Percentiles rank a stretch among this genome's conserved stretches.
Evolutionary conservation across 1,140 invertebrate genomes (phyloP).

Genomic region (Aphelinus certus): DNA sequence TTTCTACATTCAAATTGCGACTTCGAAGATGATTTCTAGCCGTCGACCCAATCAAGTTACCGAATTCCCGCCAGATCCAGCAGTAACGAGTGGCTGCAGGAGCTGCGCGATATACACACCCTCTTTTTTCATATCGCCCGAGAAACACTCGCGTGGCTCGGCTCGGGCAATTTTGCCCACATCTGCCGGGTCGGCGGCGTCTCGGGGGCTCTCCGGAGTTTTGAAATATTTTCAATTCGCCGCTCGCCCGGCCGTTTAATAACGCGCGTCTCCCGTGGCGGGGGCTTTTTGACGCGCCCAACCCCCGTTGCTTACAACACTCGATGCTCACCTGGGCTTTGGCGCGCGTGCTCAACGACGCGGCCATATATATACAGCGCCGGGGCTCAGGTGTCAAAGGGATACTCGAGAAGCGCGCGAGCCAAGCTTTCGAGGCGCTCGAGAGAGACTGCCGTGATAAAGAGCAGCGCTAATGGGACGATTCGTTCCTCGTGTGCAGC

Average conservation of each 20-base stretch:
- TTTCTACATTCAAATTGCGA: too few relatives aligned
- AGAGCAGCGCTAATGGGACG: constrained; percentile 2
- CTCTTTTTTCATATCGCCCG: too few relatives aligned
- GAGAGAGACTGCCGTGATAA: background rate
- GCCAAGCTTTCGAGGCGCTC: background rate
- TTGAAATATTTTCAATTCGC: constrained; percentile 27
- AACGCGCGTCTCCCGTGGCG: background rate
- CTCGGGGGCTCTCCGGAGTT: background rate
- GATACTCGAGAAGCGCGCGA: constrained; percentile 16
- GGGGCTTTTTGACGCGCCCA: too few relatives aligned
- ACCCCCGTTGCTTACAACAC: constrained; percentile 14
- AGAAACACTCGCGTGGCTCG: too few relatives aligned
- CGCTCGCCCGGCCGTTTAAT: constrained; percentile 17
- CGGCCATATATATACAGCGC: too few relatives aligned
- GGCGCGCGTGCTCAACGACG: background rate
- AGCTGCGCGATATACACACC: too few relatives aligned
- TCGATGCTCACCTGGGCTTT: background rate
- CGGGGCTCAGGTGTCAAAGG: constrained; percentile 20
- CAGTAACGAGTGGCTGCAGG: too few relatives aligned
- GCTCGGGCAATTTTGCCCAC: too few relatives aligned
- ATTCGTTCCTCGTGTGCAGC: constrained; percentile 3
- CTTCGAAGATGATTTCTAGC: too few relatives aligned
- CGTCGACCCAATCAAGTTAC: too few relatives aligned
- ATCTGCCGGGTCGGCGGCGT: too few relatives aligned
- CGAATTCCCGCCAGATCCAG: too few relatives aligned